A percentile compares a stretch with the other conserved stretches of the same genome.
These are phyloP conservation scores for Phalacrocorax brasilianus DNA, from an alignment of 2,113 vertebrate species.

Conservation along the genomic window DNA sequence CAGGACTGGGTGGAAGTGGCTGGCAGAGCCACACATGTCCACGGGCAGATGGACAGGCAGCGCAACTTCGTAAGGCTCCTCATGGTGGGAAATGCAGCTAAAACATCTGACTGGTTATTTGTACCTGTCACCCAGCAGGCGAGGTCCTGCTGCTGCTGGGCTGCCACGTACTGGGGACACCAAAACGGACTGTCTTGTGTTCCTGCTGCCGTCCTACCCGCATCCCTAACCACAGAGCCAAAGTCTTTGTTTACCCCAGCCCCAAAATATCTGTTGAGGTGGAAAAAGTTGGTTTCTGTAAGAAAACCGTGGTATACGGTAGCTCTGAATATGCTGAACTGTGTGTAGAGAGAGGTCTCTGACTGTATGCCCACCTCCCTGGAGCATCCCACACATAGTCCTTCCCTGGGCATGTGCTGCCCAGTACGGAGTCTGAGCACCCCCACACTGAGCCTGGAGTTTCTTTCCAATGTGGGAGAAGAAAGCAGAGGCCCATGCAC, in stretches of 20 bases:
- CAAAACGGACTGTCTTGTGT: neutral
- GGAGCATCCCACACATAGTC: neutral
- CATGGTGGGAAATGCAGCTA: neutral
- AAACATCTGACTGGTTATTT: neutral
- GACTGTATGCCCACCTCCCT: neutral
- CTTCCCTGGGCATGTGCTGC: neutral
- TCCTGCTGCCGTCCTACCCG: rapidly evolving
- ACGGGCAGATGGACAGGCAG: neutral
- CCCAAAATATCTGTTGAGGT: neutral
- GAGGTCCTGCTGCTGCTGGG: neutral
- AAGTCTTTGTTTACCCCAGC: neutral
- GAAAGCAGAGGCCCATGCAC: rapidly evolving
- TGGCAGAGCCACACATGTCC: neutral
- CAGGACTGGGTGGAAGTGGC: neutral
- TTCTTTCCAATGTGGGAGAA: neutral
- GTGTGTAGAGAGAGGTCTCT: neutral
- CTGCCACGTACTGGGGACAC: neutral
- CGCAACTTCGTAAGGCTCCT: neutral
- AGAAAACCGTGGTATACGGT: neutral
- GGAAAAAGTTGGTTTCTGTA: neutral
- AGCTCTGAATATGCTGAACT: neutral
- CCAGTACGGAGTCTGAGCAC: neutral
- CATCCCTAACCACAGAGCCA: neutral
- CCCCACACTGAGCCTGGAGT: rapidly evolving
- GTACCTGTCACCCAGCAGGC: neutral